These are phyloP conservation scores for Molossus molossus DNA, from an alignment of 2,797 vertebrate genomes.

Conservation along the genomic window DNA sequence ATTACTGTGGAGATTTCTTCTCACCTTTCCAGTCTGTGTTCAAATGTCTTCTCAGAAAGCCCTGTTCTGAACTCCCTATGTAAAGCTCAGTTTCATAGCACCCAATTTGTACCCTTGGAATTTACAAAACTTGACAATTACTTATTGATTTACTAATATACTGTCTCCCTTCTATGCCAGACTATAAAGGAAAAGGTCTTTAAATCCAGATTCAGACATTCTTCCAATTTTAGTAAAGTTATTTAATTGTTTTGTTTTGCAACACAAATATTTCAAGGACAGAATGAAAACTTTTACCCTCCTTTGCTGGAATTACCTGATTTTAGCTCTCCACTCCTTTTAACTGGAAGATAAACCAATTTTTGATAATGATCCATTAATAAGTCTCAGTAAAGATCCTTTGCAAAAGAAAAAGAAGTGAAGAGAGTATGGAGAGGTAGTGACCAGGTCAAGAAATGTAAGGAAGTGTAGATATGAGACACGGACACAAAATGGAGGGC, in stretches of 20 bases:
- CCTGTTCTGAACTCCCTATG: neutral
- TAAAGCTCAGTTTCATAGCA: slow-evolving; percentile 32
- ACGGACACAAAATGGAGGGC: neutral
- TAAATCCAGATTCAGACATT: neutral
- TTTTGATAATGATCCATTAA: slow-evolving; percentile 12
- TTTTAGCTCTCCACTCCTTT: neutral
- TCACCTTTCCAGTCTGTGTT: slow-evolving; percentile 14
- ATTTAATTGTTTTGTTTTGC: slow-evolving; percentile 13
- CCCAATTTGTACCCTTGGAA: neutral
- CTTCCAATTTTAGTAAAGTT: slow-evolving; percentile 23
- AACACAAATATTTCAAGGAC: slow-evolving; percentile 16
- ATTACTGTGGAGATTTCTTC: neutral
- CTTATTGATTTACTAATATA: neutral
- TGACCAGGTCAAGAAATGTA: neutral
- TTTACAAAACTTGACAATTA: neutral
- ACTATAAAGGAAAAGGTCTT: slow-evolving; percentile 18
- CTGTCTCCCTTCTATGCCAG: neutral
- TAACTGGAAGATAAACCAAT: neutral
- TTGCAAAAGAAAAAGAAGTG: slow-evolving; percentile 27
- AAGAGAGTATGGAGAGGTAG: neutral
- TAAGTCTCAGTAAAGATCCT: neutral
- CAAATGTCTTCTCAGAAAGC: slow-evolving; percentile 22
- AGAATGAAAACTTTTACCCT: slow-evolving; percentile 37
- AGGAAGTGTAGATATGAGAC: neutral
- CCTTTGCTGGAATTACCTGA: neutral